Evolutionary conservation across 1,140 invertebrate genomes (phyloP), one percentile per base, ranked within the genome.

Genomic region (Scaptodrosophila lebanonensis): DNA sequence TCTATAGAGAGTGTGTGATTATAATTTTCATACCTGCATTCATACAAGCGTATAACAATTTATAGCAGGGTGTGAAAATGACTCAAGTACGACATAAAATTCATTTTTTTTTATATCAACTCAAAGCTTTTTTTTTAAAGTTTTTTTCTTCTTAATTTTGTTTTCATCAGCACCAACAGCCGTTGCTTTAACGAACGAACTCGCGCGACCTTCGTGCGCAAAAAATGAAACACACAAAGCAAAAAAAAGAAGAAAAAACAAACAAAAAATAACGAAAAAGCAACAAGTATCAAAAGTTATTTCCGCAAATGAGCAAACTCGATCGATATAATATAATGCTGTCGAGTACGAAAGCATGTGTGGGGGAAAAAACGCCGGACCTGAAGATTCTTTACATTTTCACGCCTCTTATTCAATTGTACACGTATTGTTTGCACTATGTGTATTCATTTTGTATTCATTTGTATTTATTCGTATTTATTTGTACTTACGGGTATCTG

Each of bases 401-500:
- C n/a, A n/a, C n/a, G n/a, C n/a, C n/a, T n/a, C n/a, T n/a, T n/a
- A n/a, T n/a, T n/a, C n/a, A n/a, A n/a, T n/a, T n/a, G n/a, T n/a
- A n/a, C n/a, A n/a, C n/a, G n/a, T n/a, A n/a, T n/a, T n/a, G n/a
- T n/a, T n/a, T n/a, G n/a, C n/a, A n/a, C n/a, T n/a, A n/a, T n/a
- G n/a, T n/a, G n/a, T 15, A n/a, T n/a, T n/a, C n/a, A 4, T 36
- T 36, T 36, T 3, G 13, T 3, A 1, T 15, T 36, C 33, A 36
- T 36, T 2, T 15, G 13, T 36, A 36, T 15, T 36, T 16, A 36
- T 36, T 4, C 17, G 15, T 33, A n/a, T n/a, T n/a, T 8, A 25
- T 39, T 5, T 17, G 22, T 51, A 91, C 93, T 94, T 88, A 95
- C 94, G 86, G 94, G 94, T 89, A 95, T 95, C 89, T 95, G 94